A percentile compares a stretch with the other conserved stretches of the same genome.
phyloP scores from a whole-genome alignment of 2,113 vertebrate genomes.

The Daubentonia madagascariensis region DNA sequence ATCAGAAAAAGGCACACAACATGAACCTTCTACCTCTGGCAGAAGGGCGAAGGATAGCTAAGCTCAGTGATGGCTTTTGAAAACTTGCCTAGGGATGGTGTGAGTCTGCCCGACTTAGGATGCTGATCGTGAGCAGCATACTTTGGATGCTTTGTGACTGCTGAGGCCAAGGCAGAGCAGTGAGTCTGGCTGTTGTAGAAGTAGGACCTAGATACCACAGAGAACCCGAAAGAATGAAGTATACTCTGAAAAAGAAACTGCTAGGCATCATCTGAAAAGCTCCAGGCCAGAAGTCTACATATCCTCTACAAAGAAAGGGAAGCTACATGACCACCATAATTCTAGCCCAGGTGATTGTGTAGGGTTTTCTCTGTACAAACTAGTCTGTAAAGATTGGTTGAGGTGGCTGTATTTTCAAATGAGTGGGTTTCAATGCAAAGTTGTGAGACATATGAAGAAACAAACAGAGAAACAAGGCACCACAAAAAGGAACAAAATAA shows the following conservation, averaged over 20 bases:
- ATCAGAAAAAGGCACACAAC: not conserved
- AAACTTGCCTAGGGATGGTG: not conserved
- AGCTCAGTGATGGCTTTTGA: too few species aligned
- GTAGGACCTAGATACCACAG: not conserved
- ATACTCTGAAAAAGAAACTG: too few species aligned
- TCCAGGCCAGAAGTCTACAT: too few species aligned
- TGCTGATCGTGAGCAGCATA: not conserved
- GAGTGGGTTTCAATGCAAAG: not conserved
- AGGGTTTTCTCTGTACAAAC: not conserved
- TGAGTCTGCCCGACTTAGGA: not conserved
- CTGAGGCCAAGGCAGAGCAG: not conserved
- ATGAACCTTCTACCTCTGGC: not conserved
- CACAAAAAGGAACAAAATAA: not conserved
- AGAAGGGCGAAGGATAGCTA: not conserved
- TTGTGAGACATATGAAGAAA: not conserved
- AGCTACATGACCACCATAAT: too few species aligned
- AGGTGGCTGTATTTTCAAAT: not conserved
- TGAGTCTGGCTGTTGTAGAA: not conserved
- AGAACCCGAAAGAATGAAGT: too few species aligned
- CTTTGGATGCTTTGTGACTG: not conserved
- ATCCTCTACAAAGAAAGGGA: not conserved
- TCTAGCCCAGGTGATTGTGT: too few species aligned
- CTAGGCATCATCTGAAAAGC: too few species aligned
- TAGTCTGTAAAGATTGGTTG: not conserved
- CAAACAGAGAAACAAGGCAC: not conserved